Evolutionary conservation across 2,888 invertebrate genomes (phyloP), one percentile per base, ranked within the genome.

Genomic region (Antheraea assamensis): DNA sequence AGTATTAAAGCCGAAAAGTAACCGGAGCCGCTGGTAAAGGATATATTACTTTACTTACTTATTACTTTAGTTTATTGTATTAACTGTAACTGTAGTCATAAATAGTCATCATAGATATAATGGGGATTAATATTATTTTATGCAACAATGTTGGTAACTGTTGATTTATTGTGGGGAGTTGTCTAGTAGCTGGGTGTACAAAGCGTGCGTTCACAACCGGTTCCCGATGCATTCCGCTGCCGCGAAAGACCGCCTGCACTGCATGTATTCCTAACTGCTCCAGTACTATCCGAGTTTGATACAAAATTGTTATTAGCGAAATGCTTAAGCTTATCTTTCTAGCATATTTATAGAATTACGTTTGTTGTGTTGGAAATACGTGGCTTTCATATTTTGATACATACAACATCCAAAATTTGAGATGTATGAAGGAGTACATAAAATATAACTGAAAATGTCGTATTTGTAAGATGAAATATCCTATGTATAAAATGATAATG

Each of bases 151-250:
- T 61, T 61, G 3, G 61, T 61, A 15, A 61, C 24, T 61, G 27
- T 61, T 61, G 61, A 61, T 66, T 31, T 31, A 66, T 66, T 66
- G 35, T 66, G 31, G 30, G 35, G 35, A 66, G 71, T 71, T 19
- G 24, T 35, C 47, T 30, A 52, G 71, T 61, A 55, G 61, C 49
- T 19, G 66, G 66, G 66, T 31, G 66, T 66, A 24, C 31, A 66
- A 31, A 31, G 66, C 66, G 66, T 35, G 64, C 55, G 21, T 15
- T 61, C 21, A 72, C 75, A 80, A 86, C 86, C 85, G 87, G 87
- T 86, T 86, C 76, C 80, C 73, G 79, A 75, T 81, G 79, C 85
- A 85, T 86, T 83, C 84, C 86, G 31, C 68, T 68, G 66, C 66
- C 49, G 73, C 70, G 31, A 2, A 66, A 73, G 79, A 80, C 78